phyloP scores from a whole-genome alignment of 2,888 invertebrate species.

The Agrotis clavis region DNA sequence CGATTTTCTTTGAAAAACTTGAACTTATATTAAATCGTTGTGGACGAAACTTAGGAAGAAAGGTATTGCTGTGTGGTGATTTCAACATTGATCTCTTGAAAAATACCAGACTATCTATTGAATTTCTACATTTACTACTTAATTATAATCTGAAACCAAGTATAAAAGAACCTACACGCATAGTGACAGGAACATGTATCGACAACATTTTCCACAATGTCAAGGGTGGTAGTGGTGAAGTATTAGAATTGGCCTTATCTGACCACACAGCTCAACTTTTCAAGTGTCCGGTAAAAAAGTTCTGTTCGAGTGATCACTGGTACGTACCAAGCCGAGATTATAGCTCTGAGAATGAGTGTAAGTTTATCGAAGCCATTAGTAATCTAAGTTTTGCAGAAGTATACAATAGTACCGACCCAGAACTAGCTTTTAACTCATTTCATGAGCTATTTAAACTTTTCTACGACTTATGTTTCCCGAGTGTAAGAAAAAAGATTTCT shows the following conservation, averaged over 20 bases:
- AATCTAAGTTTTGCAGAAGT: not conserved
- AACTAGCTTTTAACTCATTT: conserved; percentile 18
- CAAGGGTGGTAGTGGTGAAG: not conserved
- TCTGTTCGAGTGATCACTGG: conserved; percentile 16
- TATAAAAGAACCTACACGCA: too few relatives aligned
- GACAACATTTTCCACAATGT: too few relatives aligned
- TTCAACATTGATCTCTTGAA: too few relatives aligned
- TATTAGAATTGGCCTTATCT: conserved; percentile 19
- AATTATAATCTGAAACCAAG: too few relatives aligned
- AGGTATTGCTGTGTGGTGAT: too few relatives aligned
- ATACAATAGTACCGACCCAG: not conserved
- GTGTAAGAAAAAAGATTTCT: not conserved
- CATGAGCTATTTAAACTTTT: not conserved
- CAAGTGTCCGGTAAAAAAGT: conserved; percentile 11
- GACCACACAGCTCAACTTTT: conserved; percentile 20
- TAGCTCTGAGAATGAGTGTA: too few relatives aligned
- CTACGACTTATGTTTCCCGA: not conserved
- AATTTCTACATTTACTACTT: too few relatives aligned
- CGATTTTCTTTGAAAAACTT: too few relatives aligned
- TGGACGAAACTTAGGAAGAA: too few relatives aligned
- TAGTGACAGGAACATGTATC: too few relatives aligned
- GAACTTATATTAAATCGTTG: too few relatives aligned
- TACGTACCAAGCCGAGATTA: conserved; percentile 6
- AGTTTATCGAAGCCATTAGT: not conserved
- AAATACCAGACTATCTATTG: too few relatives aligned